These are phyloP conservation scores for Lepidurus couesii DNA, from an alignment of 1,140 invertebrate species.

Conservation along the genomic window DNA sequence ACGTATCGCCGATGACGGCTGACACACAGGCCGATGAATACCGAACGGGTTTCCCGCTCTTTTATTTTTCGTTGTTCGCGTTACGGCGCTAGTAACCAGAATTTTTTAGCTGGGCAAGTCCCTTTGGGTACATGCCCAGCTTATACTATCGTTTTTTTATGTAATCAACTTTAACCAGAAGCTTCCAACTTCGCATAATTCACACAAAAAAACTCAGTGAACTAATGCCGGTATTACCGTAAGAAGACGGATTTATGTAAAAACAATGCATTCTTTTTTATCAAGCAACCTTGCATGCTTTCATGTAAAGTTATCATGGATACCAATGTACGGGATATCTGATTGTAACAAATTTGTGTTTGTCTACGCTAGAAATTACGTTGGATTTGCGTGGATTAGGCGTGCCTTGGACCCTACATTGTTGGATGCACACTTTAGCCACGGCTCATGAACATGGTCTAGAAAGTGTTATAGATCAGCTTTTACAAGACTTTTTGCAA, in stretches of 20 bases:
- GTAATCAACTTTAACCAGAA: no score
- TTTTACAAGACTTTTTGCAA: conserved; percentile 82
- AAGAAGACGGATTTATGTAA: no score
- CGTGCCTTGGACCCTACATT: conserved; percentile 81
- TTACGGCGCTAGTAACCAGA: no score
- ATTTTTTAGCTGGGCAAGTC: no score
- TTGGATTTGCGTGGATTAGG: conserved; percentile 73
- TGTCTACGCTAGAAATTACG: conserved; percentile 61
- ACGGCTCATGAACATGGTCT: conserved; percentile 74
- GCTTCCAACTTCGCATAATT: no score
- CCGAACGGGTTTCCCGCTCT: no score
- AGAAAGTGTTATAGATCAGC: conserved; percentile 79
- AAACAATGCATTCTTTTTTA: no score
- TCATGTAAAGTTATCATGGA: background rate
- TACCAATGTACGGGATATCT: background rate
- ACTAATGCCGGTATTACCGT: background rate
- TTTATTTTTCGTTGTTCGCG: no score
- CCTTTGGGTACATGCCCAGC: no score
- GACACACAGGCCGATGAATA: no score
- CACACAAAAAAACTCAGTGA: background rate
- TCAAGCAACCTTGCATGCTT: background rate
- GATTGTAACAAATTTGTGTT: conserved; percentile 23
- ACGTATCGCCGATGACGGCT: no score
- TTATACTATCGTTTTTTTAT: no score
- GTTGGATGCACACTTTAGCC: conserved; percentile 82